Evolutionary conservation across 1,140 invertebrate species (phyloP).

Genomic region (Monochamus saltuarius): DNA sequence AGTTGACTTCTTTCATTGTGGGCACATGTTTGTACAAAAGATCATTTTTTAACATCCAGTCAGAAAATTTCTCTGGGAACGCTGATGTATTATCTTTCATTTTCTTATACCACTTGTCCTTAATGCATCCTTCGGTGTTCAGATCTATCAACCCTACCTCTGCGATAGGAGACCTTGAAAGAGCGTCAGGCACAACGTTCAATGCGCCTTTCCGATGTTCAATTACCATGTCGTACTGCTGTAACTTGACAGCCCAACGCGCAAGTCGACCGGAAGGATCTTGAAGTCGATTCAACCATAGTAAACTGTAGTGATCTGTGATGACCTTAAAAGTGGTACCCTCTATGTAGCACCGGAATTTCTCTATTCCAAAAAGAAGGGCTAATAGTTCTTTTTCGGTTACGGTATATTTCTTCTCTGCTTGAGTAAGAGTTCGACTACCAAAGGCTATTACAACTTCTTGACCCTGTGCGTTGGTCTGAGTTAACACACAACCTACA

Average conservation of each 20-base stretch:
- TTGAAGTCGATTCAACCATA: too few species aligned
- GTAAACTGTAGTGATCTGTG: slow-evolving; percentile 50
- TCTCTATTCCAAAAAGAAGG: too few species aligned
- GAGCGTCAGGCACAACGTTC: slow-evolving; percentile 18
- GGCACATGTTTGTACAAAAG: slow-evolving; percentile 20
- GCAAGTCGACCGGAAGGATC: slow-evolving; percentile 7
- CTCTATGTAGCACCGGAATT: too few species aligned
- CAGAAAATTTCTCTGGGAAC: slow-evolving; percentile 18
- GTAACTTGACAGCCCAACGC: slow-evolving; percentile 10
- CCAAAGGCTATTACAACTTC: too few species aligned
- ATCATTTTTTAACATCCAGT: slow-evolving; percentile 18
- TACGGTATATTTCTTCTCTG: too few species aligned
- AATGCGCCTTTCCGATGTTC: slow-evolving; percentile 6
- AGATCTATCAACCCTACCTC: neutral
- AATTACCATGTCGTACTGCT: neutral
- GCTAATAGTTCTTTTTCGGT: too few species aligned
- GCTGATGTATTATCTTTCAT: slow-evolving; percentile 2
- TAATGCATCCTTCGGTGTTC: neutral
- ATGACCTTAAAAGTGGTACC: too few species aligned
- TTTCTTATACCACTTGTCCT: slow-evolving; percentile 11
- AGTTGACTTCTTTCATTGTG: neutral
- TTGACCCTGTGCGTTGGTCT: too few species aligned
- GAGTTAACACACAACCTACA: too few species aligned
- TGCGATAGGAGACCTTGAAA: neutral
- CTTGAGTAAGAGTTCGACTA: too few species aligned